A percentile compares a stretch with the other conserved stretches of the same genome.
phyloP scores from a whole-genome alignment of 2,797 vertebrate genomes.

The Xiphorhynchus erythropygius region DNA sequence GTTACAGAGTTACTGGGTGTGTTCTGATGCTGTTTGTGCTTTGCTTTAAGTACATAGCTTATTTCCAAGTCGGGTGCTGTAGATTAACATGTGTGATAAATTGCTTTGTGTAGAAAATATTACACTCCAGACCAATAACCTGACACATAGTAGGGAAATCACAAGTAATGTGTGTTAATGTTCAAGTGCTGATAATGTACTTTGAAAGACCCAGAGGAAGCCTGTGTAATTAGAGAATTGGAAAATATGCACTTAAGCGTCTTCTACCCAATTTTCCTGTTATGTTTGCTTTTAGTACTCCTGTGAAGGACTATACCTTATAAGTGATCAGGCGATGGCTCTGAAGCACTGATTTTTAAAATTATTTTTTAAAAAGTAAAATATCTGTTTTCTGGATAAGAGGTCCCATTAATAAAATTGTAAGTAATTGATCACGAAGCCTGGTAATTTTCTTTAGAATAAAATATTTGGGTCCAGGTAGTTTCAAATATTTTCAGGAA shows the following conservation, averaged over 20 bases:
- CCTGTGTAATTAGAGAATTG: not conserved
- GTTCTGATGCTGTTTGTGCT: conserved; percentile 6
- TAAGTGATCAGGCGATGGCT: not conserved
- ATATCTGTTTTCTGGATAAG: not conserved
- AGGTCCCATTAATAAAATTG: not conserved
- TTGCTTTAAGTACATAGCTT: not conserved
- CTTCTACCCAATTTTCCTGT: not conserved
- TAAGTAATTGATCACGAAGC: not conserved
- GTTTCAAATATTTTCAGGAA: not conserved
- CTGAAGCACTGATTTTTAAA: not conserved
- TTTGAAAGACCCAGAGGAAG: not conserved
- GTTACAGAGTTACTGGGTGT: not conserved
- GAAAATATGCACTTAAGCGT: not conserved
- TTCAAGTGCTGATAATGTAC: not conserved
- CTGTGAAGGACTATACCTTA: not conserved
- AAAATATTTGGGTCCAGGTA: not conserved
- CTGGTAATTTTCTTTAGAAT: not conserved
- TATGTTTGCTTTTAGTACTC: not conserved
- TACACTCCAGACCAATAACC: not conserved
- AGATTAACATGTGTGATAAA: not conserved
- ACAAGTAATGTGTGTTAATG: not conserved
- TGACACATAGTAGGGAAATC: not conserved
- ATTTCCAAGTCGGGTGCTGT: not conserved
- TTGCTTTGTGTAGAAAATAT: not conserved
- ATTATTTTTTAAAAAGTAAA: not conserved